phyloP scores from a whole-genome alignment of 2,888 invertebrate genomes.

The Patella ulyssiponensis region DNA sequence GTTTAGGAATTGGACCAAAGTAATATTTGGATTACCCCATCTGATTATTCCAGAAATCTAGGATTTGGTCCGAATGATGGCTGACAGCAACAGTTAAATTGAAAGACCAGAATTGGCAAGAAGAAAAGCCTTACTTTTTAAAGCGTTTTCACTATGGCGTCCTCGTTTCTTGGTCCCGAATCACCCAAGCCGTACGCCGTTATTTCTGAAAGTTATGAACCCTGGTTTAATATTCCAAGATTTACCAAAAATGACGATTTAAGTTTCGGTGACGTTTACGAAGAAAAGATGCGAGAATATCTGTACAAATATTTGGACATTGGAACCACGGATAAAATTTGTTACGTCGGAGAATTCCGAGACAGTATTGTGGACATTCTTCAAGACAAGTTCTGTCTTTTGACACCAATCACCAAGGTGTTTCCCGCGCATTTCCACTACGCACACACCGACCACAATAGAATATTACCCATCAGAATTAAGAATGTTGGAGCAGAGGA shows the following conservation, averaged over 20 bases:
- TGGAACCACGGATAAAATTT: slow-evolving; percentile 62
- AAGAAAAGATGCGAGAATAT: slow-evolving; percentile 56
- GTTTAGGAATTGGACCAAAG: no score
- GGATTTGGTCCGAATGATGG: no score
- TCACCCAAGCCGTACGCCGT: slow-evolving; percentile 66
- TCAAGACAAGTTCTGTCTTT: slow-evolving; percentile 61
- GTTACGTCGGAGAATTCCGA: slow-evolving; percentile 66
- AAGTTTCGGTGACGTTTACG: slow-evolving; percentile 62
- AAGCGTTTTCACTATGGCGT: slow-evolving; percentile 48
- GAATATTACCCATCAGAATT: slow-evolving; percentile 58
- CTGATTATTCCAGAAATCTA: no score
- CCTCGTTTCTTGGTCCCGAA: slow-evolving; percentile 67
- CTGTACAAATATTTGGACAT: slow-evolving; percentile 66
- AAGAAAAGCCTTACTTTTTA: no score
- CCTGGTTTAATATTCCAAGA: slow-evolving; percentile 52
- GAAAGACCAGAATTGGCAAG: no score
- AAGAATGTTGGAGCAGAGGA: slow-evolving; percentile 67
- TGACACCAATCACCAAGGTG: slow-evolving; percentile 62
- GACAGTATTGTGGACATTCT: slow-evolving; percentile 61
- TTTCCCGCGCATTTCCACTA: slow-evolving; percentile 67
- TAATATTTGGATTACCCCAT: no score
- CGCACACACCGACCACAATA: slow-evolving; percentile 58
- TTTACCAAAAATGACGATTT: slow-evolving; percentile 48
- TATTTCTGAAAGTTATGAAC: slow-evolving; percentile 63
- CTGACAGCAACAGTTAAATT: no score